These are phyloP conservation scores for Schmidtea mediterranea DNA, from an alignment of 1,140 invertebrate species.

Conservation along the genomic window DNA sequence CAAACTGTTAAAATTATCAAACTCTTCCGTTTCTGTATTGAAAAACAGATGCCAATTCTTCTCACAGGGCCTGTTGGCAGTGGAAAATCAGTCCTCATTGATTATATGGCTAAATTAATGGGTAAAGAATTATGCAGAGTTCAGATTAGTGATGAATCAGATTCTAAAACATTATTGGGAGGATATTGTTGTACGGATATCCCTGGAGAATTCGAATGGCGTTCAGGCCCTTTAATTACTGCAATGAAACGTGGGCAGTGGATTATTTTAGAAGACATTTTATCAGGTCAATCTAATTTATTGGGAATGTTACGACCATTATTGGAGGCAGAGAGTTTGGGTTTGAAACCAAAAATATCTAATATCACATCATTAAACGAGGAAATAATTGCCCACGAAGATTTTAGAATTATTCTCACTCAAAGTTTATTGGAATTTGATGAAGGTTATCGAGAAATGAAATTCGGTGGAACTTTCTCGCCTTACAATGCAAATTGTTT, in stretches of 20 bases:
- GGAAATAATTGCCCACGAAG: not conserved
- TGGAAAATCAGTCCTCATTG: conserved; percentile 69
- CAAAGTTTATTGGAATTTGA: not conserved
- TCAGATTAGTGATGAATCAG: conserved; percentile 87
- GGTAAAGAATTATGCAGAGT: conserved; percentile 39
- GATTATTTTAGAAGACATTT: conserved; percentile 80
- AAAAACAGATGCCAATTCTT: no score
- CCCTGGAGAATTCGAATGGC: conserved; percentile 86
- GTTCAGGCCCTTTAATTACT: conserved; percentile 44
- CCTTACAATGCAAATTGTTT: not conserved
- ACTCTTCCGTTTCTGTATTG: no score
- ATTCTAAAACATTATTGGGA: conserved; percentile 64
- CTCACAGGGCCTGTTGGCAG: conserved; percentile 66
- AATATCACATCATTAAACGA: not conserved
- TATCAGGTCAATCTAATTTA: conserved; percentile 67
- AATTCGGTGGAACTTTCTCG: not conserved
- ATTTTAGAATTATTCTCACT: not conserved
- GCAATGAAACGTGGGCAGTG: conserved; percentile 61
- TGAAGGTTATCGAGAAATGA: not conserved
- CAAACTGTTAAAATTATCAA: no score
- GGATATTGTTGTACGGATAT: conserved; percentile 79
- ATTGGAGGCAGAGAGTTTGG: conserved; percentile 33
- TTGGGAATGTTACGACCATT: conserved; percentile 55
- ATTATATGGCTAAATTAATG: conserved; percentile 42
- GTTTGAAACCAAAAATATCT: not conserved